Conservation (phyloP, 2,888 invertebrate genomes). For the Ormia ochracea region DNA sequence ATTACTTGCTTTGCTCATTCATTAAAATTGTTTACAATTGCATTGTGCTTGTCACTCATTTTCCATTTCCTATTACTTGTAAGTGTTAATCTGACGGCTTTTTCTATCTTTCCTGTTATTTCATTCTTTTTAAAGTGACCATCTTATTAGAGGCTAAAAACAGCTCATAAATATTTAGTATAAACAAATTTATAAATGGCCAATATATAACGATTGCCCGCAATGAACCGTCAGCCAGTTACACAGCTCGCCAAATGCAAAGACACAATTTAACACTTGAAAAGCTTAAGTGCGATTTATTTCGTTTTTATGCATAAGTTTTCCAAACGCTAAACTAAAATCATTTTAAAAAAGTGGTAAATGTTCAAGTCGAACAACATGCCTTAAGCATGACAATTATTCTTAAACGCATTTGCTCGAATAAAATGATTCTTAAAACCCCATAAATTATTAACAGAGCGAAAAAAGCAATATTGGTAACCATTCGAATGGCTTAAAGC, state of each 20-base stretch:
- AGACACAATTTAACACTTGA: conserved; percentile 62
- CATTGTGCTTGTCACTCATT: neutral
- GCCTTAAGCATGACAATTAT: conserved; percentile 62
- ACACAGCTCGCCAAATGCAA: conserved; percentile 19
- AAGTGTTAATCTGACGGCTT: neutral
- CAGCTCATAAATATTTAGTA: conserved; percentile 46
- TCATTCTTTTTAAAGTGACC: conserved; percentile 13
- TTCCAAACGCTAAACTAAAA: conserved; percentile 20
- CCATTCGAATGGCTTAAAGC: conserved; percentile 46
- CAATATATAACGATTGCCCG: conserved; percentile 41
- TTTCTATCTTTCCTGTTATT: neutral
- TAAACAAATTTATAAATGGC: conserved; percentile 47
- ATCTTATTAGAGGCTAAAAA: conserved; percentile 40
- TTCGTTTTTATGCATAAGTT: conserved; percentile 29
- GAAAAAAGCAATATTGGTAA: conserved; percentile 21
- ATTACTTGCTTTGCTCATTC: neutral
- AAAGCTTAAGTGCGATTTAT: conserved; percentile 50
- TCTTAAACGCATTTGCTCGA: conserved; percentile 62
- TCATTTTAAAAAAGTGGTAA: conserved; percentile 37
- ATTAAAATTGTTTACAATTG: neutral
- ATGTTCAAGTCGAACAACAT: conserved; percentile 59
- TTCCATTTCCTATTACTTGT: neutral
- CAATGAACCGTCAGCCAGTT: conserved; percentile 14
- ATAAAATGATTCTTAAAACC: conserved; percentile 62
- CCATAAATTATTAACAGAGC: conserved; percentile 54